These are phyloP conservation scores for Tachysurus fulvidraco DNA, from an alignment of 2,113 vertebrate species.

Conservation along the genomic window DNA sequence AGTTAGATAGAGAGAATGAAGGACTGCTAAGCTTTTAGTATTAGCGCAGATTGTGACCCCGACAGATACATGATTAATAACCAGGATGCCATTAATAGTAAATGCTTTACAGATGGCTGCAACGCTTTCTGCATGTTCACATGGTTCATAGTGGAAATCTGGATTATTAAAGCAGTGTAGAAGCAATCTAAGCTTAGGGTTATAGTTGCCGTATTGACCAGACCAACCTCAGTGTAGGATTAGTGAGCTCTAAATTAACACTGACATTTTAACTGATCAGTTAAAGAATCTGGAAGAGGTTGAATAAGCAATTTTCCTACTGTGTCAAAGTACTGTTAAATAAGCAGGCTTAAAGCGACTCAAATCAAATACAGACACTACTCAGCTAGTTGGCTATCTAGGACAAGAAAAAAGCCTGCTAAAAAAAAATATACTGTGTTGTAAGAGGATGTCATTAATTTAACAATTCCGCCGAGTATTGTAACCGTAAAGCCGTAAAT, in stretches of 20 bases:
- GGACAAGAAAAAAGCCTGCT: neutral
- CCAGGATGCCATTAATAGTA: slow-evolving; percentile 17
- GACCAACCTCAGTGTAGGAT: slow-evolving; percentile 56
- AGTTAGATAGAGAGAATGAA: neutral
- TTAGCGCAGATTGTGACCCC: neutral
- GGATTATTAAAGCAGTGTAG: neutral
- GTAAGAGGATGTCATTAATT: slow-evolving; percentile 39
- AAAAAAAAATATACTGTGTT: neutral
- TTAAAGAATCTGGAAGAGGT: slow-evolving; percentile 65
- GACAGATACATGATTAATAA: slow-evolving; percentile 24
- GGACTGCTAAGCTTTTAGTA: neutral
- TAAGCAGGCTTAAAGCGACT: slow-evolving; percentile 45
- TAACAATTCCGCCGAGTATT: slow-evolving; percentile 22
- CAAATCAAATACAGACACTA: slow-evolving; percentile 15
- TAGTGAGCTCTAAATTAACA: slow-evolving; percentile 58
- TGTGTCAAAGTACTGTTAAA: slow-evolving; percentile 53
- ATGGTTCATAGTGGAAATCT: slow-evolving; percentile 13
- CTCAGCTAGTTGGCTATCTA: slow-evolving; percentile 25
- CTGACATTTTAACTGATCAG: slow-evolving; percentile 60
- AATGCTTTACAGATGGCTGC: slow-evolving; percentile 46
- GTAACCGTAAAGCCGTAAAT: slow-evolving; percentile 46
- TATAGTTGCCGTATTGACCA: slow-evolving; percentile 37
- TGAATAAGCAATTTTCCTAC: slow-evolving; percentile 59
- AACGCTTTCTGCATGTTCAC: neutral
- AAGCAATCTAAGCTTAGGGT: slow-evolving; percentile 35